Evolutionary conservation across 2,888 invertebrate genomes (phyloP), one percentile per base, ranked within the genome.

Genomic region (Drosophila putrida): DNA sequence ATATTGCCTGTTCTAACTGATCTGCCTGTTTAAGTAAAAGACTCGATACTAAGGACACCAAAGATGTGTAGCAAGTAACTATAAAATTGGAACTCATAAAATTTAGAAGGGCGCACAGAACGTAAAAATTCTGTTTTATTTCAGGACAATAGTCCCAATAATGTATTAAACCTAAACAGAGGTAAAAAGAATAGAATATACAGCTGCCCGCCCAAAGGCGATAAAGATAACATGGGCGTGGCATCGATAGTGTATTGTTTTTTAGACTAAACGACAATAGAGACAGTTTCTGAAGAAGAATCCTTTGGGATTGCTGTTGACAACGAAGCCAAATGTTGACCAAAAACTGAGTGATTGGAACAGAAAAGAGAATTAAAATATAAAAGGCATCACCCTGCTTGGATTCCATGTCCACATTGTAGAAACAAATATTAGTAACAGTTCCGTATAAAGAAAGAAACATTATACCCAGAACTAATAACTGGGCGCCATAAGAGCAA

Each of bases 11-110:
- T 9, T 31, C 10, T 51, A 50, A 41, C n/a, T 70, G 64, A 10
- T 38, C 13, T 11, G 41, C 58, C 25, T 78, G 71, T 3, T 35
- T 49, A 0, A 31, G 58, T 2, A 84, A 50, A 1, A 84, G 28
- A 2, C 61, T 38, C 15, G 59, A 55, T 5, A 64, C 28, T 2
- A 44, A 38, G 6, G 27, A 13, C 8, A 85, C 69, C 28, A 82
- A 55, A 1, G 64, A 31, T n/a, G 49, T 20, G 44, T 88, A 87
- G 55, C 75, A 84, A 27, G 61, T 72, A 25, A 60, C 61, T 20
- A 75, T 5, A 25, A 53, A 71, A 39, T 54, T 43, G 0, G 8
- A 41, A 6, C 71, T 39, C 0, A 64, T 15, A 4, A 38, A 1
- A 15, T 57, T 28, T 33, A 54, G 2, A 0, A 47, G 0, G 10